Base-by-base conservation (phyloP, 2,888 invertebrate species). In the Limenitis camilla region DNA sequence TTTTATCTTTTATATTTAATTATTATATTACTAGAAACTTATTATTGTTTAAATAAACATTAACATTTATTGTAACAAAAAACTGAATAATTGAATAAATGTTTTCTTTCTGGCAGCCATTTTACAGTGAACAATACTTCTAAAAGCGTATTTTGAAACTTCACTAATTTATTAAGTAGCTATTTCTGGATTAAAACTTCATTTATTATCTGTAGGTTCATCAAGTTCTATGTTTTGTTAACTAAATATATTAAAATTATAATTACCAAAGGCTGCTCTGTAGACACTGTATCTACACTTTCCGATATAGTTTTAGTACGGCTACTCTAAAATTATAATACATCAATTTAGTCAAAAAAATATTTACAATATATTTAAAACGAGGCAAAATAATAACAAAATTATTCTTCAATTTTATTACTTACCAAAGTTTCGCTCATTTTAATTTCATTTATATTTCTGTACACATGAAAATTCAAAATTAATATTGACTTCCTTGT, bases 401-500 rank as follows among this genome's bases (percentile, higher is more conserved):
- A 6, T n/a, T n/a, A n/a, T n/a, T n/a, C n/a, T n/a, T n/a, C n/a
- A n/a, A n/a, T n/a, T 6, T 29, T 11, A 33, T 19, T 49, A 71
- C 74, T 71, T 66, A 84, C 84, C 66, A 55, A 67, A 49, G 70
- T 81, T 50, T 74, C 81, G 62, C 72, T 82, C 84, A 84, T 84
- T 58, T 56, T 61, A 53, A 48, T 49, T 9, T n/a, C n/a, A n/a
- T 39, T 6, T 51, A 62, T 56, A 42, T 41, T 46, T 44, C 43
- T 38, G 36, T 4, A 27, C 11, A 35, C 8, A 32, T 79, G 79
- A 81, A 80, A 55, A 36, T 30, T 36, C n/a, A 36, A 45, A 10
- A 7, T 36, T 11, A 45, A 45, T 45, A 36, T 45, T 36, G 33
- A 44, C 19, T 7, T 28, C 7, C 36, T 11, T 9, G 10, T n/a